These are phyloP conservation scores for Aurelia sp. DNA, from an alignment of 30 jellyfish, hydroid and myxozoan species.

Conservation along the genomic window DNA sequence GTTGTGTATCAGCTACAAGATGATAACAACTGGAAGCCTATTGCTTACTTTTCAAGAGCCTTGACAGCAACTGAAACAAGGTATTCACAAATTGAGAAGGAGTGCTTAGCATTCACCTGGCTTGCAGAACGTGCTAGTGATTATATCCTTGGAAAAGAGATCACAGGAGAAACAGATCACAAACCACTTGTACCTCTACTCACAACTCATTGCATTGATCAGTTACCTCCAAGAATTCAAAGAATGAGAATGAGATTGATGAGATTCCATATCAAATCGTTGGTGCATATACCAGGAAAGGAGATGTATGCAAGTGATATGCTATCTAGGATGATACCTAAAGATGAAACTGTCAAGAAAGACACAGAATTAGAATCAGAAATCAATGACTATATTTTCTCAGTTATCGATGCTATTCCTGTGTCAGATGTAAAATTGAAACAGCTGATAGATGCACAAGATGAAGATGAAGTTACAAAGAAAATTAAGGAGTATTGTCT, in stretches of 20 bases:
- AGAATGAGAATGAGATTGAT: constrained; percentile 34
- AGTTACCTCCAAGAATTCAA: constrained; percentile 47
- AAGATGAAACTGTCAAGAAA: background rate
- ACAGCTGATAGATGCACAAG: constrained; percentile 42
- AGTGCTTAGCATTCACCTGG: constrained; percentile 71
- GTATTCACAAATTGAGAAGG: constrained; percentile 70
- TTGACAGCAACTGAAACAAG: constrained; percentile 47
- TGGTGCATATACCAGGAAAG: constrained; percentile 49
- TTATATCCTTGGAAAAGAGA: constrained; percentile 51
- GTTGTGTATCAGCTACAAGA: constrained; percentile 43
- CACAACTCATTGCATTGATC: constrained; percentile 48
- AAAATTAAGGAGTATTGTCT: constrained; percentile 23
- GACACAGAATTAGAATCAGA: constrained; percentile 12
- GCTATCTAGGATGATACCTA: constrained; percentile 37
- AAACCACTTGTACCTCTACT: constrained; percentile 48
- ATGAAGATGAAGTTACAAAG: constrained; percentile 41
- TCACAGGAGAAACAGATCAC: constrained; percentile 51
- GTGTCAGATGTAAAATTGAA: constrained; percentile 28
- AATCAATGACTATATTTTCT: constrained; percentile 14
- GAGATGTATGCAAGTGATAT: constrained; percentile 45
- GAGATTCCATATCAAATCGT: constrained; percentile 23
- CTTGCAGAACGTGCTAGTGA: constrained; percentile 53
- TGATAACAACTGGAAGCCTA: constrained; percentile 41
- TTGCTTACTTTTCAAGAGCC: constrained; percentile 54
- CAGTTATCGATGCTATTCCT: constrained; percentile 41